Evolutionary conservation across 1,140 invertebrate genomes (phyloP).

Genomic region (Oryctes rhinoceros): DNA sequence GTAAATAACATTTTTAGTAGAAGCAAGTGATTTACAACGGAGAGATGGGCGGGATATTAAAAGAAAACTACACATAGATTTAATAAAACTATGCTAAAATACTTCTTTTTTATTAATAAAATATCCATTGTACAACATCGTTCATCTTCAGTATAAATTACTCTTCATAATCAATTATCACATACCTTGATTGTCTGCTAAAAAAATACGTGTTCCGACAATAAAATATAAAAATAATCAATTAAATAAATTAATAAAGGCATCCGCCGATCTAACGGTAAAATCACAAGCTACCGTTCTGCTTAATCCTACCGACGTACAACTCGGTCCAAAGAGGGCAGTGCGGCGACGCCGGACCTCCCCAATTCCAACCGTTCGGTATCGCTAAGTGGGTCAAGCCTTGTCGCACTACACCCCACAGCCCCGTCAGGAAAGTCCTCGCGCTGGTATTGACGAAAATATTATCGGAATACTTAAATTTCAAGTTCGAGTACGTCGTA

Average conservation of each 20-base stretch:
- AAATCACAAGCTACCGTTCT: conserved; percentile 42
- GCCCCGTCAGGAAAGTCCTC: conserved; percentile 61
- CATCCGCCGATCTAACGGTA: not conserved
- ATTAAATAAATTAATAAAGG: conserved; percentile 16
- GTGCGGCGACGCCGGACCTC: conserved; percentile 75
- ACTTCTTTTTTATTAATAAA: conserved; percentile 25
- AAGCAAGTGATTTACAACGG: not conserved
- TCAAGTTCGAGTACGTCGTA: conserved; percentile 50
- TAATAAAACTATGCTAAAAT: conserved; percentile 6
- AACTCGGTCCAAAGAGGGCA: conserved; percentile 76
- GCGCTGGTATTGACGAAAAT: conserved; percentile 50
- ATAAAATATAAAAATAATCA: conserved; percentile 20
- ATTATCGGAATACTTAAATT: conserved; percentile 50
- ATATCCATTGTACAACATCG: conserved; percentile 5
- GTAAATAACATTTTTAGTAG: too few species aligned
- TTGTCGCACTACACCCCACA: conserved; percentile 70
- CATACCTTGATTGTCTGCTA: conserved; percentile 40
- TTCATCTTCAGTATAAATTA: not conserved
- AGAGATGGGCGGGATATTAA: too few species aligned
- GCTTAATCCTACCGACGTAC: conserved; percentile 44
- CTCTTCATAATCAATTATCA: conserved; percentile 30
- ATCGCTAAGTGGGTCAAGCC: conserved; percentile 81
- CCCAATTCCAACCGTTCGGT: conserved; percentile 82
- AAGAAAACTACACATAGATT: not conserved
- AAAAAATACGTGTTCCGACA: not conserved